phyloP scores from a whole-genome alignment of 2,888 invertebrate genomes.

The Phyto melanocephala region DNA sequence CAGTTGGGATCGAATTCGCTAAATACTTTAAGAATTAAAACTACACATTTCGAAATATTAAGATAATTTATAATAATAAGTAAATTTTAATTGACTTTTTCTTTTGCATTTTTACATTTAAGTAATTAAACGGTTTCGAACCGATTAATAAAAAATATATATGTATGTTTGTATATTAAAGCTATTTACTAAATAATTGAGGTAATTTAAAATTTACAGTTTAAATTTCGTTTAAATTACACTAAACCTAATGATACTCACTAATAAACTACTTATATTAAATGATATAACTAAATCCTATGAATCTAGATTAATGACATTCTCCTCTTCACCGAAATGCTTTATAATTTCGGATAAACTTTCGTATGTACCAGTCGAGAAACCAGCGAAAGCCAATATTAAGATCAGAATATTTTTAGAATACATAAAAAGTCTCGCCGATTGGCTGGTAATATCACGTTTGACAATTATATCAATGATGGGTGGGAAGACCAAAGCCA shows the following conservation, averaged over 20 bases:
- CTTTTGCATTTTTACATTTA: not conserved
- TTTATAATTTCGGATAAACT: slow-evolving; percentile 80
- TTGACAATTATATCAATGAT: slow-evolving; percentile 88
- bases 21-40: too few species aligned
- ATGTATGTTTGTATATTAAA: slow-evolving; percentile 23
- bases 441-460: slow-evolving; percentile 81
- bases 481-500: slow-evolving; percentile 93
- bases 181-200: slow-evolving; percentile 61
- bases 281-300: slow-evolving; percentile 26
- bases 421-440: slow-evolving; percentile 79
- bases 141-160: not conserved
- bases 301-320: slow-evolving; percentile 40
- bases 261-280: slow-evolving; percentile 22
- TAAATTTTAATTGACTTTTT: slow-evolving; percentile 24
- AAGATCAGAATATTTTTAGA: slow-evolving; percentile 84
- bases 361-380: slow-evolving; percentile 87
- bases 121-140: slow-evolving; percentile 15
- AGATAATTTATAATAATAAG: not conserved
- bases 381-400: slow-evolving; percentile 85
- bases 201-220: slow-evolving; percentile 56
- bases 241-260: slow-evolving; percentile 15
- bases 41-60: too few species aligned
- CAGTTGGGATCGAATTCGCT: too few species aligned
- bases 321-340: slow-evolving; percentile 71
- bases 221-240: slow-evolving; percentile 38